Percentiles rank a stretch among this genome's conserved stretches.
These are phyloP conservation scores for Rhinoderma darwinii DNA, from an alignment of 2,113 vertebrate species.

Conservation along the genomic window DNA sequence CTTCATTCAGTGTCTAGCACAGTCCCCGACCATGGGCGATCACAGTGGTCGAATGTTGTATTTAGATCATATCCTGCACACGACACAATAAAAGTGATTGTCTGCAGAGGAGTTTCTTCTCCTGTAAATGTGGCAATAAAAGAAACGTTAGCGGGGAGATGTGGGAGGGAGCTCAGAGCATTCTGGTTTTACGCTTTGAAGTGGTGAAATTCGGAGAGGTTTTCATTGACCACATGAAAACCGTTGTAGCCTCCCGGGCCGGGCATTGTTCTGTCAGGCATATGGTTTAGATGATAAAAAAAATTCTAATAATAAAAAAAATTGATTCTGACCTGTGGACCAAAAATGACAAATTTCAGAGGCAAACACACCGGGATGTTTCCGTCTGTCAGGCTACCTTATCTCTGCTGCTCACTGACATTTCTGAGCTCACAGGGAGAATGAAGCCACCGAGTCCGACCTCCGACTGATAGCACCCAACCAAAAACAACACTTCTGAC, in stretches of 20 bases:
- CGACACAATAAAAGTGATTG: slow-evolving; percentile 8
- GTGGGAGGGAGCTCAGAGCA: background rate
- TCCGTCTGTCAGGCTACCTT: slow-evolving; percentile 66
- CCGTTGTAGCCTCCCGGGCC: slow-evolving; percentile 69
- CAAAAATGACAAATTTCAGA: slow-evolving; percentile 73
- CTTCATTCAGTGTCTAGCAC: too few species aligned
- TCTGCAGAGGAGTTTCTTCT: slow-evolving; percentile 4
- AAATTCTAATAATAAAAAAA: slow-evolving; percentile 63
- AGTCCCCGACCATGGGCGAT: background rate
- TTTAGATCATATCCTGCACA: slow-evolving; percentile 20
- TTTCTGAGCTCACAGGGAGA: slow-evolving; percentile 55
- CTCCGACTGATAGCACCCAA: background rate
- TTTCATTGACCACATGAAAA: slow-evolving; percentile 66
- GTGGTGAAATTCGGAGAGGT: slow-evolving; percentile 1
- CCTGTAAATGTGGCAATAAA: background rate
- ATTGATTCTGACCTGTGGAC: slow-evolving; percentile 75
- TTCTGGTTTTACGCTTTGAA: background rate
- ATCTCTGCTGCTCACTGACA: slow-evolving; percentile 61
- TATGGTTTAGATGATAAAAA: slow-evolving; percentile 74
- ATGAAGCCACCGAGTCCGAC: slow-evolving; percentile 31
- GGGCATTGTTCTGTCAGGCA: slow-evolving; percentile 73
- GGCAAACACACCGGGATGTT: slow-evolving; percentile 67
- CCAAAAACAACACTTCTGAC: slow-evolving; percentile 1
- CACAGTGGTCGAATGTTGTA: background rate
- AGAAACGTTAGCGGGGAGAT: background rate